phyloP scores from a whole-genome alignment of 2,797 vertebrate species.

The Luscinia megarhynchos region DNA sequence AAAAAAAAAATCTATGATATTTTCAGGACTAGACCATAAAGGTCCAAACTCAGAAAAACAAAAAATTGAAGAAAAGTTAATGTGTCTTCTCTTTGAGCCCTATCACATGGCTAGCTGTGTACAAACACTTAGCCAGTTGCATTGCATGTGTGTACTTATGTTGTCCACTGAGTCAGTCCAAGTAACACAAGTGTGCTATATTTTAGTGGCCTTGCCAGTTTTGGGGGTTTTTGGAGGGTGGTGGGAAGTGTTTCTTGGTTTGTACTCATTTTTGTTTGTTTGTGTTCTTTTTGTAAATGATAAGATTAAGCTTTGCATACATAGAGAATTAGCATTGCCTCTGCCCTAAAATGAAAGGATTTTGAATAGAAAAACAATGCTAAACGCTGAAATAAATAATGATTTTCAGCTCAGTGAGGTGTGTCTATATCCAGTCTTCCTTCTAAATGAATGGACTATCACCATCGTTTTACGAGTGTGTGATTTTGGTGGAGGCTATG shows the following conservation, averaged over 20 bases:
- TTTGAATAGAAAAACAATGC: not conserved
- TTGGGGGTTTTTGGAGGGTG: fast-evolving
- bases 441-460: not conserved
- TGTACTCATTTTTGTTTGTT: not conserved
- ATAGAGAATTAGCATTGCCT: not conserved
- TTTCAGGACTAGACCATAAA: not conserved
- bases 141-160: not conserved
- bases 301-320: not conserved
- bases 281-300: not conserved
- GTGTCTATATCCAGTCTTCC: not conserved
- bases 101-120: not conserved
- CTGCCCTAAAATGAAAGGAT: not conserved
- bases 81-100: not conserved
- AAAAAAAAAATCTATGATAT: not conserved
- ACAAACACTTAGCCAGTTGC: not conserved
- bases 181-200: not conserved
- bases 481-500: not conserved
- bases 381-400: not conserved
- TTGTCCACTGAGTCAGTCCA: not conserved
- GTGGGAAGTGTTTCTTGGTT: not conserved
- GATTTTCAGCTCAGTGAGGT: not conserved
- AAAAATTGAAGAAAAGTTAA: not conserved
- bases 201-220: not conserved
- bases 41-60: not conserved
- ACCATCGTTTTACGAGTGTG: not conserved